Conservation (phyloP, 2,888 invertebrate species). For the Zeuzera pyrina region DNA sequence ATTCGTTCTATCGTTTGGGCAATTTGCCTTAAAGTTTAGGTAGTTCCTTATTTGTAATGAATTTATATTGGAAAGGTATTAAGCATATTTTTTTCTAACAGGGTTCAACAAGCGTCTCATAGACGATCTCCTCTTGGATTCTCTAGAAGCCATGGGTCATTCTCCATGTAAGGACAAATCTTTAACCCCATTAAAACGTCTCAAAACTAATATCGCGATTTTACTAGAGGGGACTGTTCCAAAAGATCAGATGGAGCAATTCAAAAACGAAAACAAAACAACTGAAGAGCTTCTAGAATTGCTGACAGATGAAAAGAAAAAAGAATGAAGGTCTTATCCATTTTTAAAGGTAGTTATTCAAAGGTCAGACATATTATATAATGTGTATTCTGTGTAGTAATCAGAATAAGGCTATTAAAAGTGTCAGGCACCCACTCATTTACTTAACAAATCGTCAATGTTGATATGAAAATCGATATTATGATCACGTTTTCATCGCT, state of each 20-base stretch:
- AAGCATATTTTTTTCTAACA: constrained; percentile 14
- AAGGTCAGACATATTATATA: no score
- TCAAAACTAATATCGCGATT: constrained; percentile 83
- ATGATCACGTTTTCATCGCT: no score
- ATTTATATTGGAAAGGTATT: no score
- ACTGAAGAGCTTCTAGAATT: constrained; percentile 86
- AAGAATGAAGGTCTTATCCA: constrained; percentile 9
- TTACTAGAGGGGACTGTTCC: constrained; percentile 88
- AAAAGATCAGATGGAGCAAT: constrained; percentile 82
- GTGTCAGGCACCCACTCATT: no score
- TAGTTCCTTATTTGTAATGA: no score
- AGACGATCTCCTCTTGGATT: constrained; percentile 85
- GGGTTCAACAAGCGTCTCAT: constrained; percentile 80
- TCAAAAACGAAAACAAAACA: constrained; percentile 80
- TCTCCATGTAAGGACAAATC: constrained; percentile 74
- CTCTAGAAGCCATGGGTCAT: constrained; percentile 82
- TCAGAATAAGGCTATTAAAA: no score
- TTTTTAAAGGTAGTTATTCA: no score
- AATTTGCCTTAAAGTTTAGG: no score
- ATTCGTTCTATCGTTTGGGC: no score
- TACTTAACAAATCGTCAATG: no score
- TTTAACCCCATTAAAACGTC: constrained; percentile 74
- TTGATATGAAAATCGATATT: no score
- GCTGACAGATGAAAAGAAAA: constrained; percentile 69
- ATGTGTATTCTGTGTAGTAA: no score